A percentile compares a stretch with the other conserved stretches of the same genome.
These are phyloP conservation scores for Pectinophora gossypiella DNA, from an alignment of 1,140 invertebrate genomes.

Conservation along the genomic window DNA sequence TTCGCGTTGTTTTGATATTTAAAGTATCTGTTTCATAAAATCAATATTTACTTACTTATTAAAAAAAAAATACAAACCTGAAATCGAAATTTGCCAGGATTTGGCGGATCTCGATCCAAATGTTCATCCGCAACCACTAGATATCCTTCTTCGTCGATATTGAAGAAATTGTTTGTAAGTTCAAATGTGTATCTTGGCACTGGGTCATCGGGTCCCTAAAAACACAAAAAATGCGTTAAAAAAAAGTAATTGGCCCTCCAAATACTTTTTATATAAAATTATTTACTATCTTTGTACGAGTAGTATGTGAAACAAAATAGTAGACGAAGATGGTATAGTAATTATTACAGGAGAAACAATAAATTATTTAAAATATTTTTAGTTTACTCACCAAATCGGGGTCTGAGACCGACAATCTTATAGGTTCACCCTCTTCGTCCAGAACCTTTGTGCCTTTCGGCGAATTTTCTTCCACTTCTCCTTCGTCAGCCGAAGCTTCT, in stretches of 20 bases:
- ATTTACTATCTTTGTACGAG: no score
- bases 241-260: no score
- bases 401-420: conserved; percentile 85
- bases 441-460: conserved; percentile 88
- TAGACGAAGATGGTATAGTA: no score
- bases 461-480: conserved; percentile 90
- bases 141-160: conserved; percentile 83
- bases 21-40: no score
- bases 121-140: conserved; percentile 89
- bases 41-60: no score
- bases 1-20: no score
- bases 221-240: background rate
- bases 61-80: conserved; percentile 54
- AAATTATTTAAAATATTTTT: no score
- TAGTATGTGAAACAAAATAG: no score
- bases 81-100: conserved; percentile 88
- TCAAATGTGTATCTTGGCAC: conserved; percentile 88
- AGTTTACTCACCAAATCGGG: conserved; percentile 88
- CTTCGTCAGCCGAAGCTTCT: conserved; percentile 81
- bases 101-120: conserved; percentile 91
- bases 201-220: conserved; percentile 64
- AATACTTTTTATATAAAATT: no score
- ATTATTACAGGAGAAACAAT: no score
- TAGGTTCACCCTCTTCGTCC: conserved; percentile 79
- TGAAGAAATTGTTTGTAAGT: conserved; percentile 89